These are phyloP conservation scores for Trissoscelio sp. DNA, from an alignment of 2,888 invertebrate species.

Conservation along the genomic window DNA sequence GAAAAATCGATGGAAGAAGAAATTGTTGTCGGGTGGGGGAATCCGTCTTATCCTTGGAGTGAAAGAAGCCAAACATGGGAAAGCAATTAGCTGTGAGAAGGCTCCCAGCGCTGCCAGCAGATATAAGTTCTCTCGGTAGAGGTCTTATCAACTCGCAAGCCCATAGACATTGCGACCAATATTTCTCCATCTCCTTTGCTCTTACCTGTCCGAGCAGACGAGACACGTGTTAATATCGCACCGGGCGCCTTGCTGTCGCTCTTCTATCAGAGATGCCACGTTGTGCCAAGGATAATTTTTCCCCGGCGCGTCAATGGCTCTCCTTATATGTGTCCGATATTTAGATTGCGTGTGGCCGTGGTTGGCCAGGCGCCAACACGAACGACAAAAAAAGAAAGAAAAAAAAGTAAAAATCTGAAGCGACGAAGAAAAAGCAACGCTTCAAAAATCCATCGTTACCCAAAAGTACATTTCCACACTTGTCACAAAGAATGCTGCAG, in stretches of 20 bases:
- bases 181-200: slow-evolving; percentile 59
- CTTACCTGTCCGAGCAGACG: slow-evolving; percentile 56
- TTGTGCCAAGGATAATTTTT: slow-evolving; percentile 69
- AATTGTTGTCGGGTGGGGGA: slow-evolving; percentile 56
- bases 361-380: slow-evolving; percentile 42
- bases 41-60: slow-evolving; percentile 80
- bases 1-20: slow-evolving; percentile 32
- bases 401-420: no score
- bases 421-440: not conserved
- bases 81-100: slow-evolving; percentile 82
- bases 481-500: slow-evolving; percentile 63
- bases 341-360: slow-evolving; percentile 49
- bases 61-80: slow-evolving; percentile 80
- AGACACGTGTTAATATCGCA: slow-evolving; percentile 55
- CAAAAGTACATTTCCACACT: slow-evolving; percentile 42
- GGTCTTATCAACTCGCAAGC: slow-evolving; percentile 62
- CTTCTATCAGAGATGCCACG: slow-evolving; percentile 57
- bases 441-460: slow-evolving; percentile 31
- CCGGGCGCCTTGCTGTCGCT: slow-evolving; percentile 66
- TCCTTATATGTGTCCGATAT: slow-evolving; percentile 57
- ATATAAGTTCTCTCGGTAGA: slow-evolving; percentile 80
- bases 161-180: slow-evolving; percentile 55
- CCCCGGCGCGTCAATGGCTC: slow-evolving; percentile 57
- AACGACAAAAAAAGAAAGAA: slow-evolving; percentile 4
- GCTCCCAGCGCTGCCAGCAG: slow-evolving; percentile 77